These are phyloP conservation scores for Cybosia mesomella DNA, from an alignment of 2,888 invertebrate species.

Conservation along the genomic window DNA sequence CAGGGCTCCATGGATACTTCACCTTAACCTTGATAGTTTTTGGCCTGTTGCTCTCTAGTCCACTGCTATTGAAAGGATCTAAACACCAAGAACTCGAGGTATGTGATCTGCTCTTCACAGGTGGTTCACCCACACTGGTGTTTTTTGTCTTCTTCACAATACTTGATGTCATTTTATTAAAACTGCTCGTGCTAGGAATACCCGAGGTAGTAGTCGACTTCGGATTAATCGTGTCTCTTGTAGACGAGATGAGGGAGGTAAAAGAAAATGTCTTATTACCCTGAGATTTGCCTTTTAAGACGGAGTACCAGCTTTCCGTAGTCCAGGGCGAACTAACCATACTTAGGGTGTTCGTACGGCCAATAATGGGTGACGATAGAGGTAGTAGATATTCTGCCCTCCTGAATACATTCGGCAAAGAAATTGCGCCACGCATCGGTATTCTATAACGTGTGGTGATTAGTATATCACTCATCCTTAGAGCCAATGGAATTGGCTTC, in stretches of 20 bases:
- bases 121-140: neutral
- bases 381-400: neutral
- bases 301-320: conserved; percentile 35
- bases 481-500: conserved; percentile 1
- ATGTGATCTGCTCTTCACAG: conserved; percentile 11
- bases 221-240: conserved; percentile 27
- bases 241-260: neutral
- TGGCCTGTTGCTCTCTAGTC: conserved; percentile 21
- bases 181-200: conserved; percentile 1
- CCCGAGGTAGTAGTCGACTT: conserved; percentile 51
- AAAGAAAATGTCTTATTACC: neutral
- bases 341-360: conserved; percentile 7
- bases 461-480: conserved; percentile 1
- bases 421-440: neutral
- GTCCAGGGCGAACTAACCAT: conserved; percentile 65
- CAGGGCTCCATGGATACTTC: conserved; percentile 60
- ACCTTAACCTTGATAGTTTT: conserved; percentile 44
- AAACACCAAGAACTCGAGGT: conserved; percentile 64
- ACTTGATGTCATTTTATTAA: conserved; percentile 38
- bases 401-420: neutral
- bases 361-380: neutral
- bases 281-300: neutral
- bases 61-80: conserved; percentile 58
- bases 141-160: conserved; percentile 9
- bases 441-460: neutral